A percentile compares a stretch with the other conserved stretches of the same genome.
These are phyloP conservation scores for Samia ricini DNA, from an alignment of 1,140 invertebrate genomes.

Conservation along the genomic window DNA sequence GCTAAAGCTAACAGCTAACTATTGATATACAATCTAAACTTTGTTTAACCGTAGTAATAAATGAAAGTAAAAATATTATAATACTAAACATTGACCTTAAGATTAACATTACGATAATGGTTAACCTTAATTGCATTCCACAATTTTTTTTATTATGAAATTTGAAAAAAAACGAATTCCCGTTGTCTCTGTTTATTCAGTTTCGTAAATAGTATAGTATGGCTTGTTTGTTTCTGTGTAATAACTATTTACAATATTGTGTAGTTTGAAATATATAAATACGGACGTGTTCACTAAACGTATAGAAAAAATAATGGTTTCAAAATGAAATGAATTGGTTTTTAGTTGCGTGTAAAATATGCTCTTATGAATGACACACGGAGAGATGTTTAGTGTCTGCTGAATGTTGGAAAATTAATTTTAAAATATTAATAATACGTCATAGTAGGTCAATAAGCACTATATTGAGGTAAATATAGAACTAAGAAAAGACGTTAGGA, in stretches of 20 bases:
- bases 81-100: constrained; percentile 8
- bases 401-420: too few relatives aligned
- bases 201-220: background rate
- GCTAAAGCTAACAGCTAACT: background rate
- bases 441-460: too few relatives aligned
- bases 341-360: too few relatives aligned
- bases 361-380: too few relatives aligned
- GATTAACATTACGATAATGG: constrained; percentile 5
- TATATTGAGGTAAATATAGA: too few relatives aligned
- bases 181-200: background rate
- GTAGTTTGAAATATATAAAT: background rate
- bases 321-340: background rate
- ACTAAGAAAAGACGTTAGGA: too few relatives aligned
- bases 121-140: background rate
- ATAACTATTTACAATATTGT: background rate
- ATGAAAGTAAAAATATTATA: constrained; percentile 2
- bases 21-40: background rate
- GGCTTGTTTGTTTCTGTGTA: background rate
- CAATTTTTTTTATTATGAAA: background rate
- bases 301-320: background rate
- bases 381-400: too few relatives aligned
- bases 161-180: background rate
- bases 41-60: background rate
- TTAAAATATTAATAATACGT: too few relatives aligned
- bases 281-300: background rate